Evolutionary conservation across 2,113 vertebrate genomes (phyloP).

Genomic region (Paradisaea rubra): DNA sequence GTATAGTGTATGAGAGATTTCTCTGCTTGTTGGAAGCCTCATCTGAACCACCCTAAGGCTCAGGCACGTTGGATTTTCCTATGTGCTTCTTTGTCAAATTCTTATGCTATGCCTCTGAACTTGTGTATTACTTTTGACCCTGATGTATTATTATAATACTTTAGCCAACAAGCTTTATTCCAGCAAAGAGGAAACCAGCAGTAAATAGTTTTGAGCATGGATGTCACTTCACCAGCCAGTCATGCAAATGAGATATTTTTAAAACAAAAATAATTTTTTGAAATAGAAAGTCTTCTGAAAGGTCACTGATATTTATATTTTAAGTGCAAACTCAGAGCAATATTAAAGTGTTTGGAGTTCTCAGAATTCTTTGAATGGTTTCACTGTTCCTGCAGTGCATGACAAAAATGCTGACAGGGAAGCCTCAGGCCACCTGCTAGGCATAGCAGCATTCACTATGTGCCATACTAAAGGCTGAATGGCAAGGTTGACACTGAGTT

Average conservation of each 20-base stretch:
- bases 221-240: not conserved
- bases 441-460: conserved; percentile 36
- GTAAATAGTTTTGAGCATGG: not conserved
- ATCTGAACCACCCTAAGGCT: not conserved
- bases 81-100: not conserved
- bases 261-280: not conserved
- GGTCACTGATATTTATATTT: conserved; percentile 35
- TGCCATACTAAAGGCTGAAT: conserved; percentile 38
- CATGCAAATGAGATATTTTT: not conserved
- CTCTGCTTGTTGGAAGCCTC: not conserved
- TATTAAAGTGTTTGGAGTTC: conserved; percentile 14
- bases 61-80: not conserved
- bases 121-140: not conserved
- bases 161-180: not conserved
- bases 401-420: conserved; percentile 59
- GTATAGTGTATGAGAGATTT: not conserved
- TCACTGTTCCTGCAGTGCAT: conserved; percentile 37
- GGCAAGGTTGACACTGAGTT: conserved; percentile 23
- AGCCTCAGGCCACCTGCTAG: conserved; percentile 43
- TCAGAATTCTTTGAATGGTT: conserved; percentile 34
- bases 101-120: not conserved
- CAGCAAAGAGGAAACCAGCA: not conserved
- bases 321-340: not conserved
- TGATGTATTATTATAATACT: not conserved
- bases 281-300: not conserved